These are phyloP conservation scores for Pyrrhura leucotis DNA, from an alignment of 2,797 vertebrate species.

Conservation along the genomic window DNA sequence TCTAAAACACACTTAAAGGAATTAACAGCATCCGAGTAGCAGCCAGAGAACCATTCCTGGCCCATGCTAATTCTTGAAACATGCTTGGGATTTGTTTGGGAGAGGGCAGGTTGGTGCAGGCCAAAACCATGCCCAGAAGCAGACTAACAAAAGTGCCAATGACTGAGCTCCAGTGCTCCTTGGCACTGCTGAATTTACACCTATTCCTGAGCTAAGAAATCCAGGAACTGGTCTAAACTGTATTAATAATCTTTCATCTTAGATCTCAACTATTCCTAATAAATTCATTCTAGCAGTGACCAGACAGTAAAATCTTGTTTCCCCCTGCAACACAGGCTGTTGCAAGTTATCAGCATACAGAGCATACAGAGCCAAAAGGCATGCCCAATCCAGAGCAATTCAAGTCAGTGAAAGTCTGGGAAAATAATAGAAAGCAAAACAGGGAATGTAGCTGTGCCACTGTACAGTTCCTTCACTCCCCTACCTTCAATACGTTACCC, in stretches of 20 bases:
- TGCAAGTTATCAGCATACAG: neutral
- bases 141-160: neutral
- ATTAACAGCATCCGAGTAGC: neutral
- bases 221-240: conserved; percentile 29
- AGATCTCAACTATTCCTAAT: neutral
- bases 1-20: neutral
- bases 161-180: neutral
- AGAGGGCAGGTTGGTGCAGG: conserved; percentile 48
- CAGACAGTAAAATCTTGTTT: neutral
- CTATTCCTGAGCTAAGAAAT: conserved; percentile 1
- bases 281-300: conserved; percentile 1
- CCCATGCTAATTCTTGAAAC: neutral
- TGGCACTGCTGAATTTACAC: neutral
- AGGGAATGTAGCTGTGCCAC: neutral
- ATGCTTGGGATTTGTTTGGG: neutral
- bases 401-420: neutral
- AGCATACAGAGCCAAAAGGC: neutral
- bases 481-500: neutral
- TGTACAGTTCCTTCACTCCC: neutral
- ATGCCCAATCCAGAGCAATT: neutral
- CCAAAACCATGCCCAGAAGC: neutral
- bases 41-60: neutral
- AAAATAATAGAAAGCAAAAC: neutral
- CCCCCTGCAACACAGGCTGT: neutral
- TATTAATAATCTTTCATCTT: conserved; percentile 7